These are phyloP conservation scores for Epistrophella euchroma DNA, from an alignment of 2,888 invertebrate species.

Conservation along the genomic window DNA sequence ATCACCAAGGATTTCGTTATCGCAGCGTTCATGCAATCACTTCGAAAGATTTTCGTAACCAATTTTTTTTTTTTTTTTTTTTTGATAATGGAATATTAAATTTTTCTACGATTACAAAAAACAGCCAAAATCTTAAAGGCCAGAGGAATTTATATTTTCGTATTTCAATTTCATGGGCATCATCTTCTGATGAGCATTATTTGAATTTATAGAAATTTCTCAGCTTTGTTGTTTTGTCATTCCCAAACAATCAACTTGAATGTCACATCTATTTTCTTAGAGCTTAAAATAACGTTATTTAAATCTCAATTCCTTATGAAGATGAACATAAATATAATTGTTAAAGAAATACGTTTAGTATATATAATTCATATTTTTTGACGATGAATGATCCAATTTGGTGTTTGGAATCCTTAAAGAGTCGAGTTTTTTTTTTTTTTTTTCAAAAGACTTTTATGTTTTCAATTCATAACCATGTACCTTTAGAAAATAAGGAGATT, in stretches of 20 bases:
- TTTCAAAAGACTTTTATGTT: not conserved
- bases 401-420: not conserved
- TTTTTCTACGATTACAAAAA: not conserved
- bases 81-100: constrained; percentile 59
- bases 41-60: not conserved
- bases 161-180: not conserved
- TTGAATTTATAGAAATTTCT: constrained; percentile 44
- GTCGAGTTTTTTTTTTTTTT: not conserved
- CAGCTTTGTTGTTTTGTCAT: not conserved
- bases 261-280: constrained; percentile 26
- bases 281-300: constrained; percentile 51
- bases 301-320: constrained; percentile 16
- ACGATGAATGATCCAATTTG: constrained; percentile 4
- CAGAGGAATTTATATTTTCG: not conserved
- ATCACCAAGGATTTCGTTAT: not conserved
- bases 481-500: constrained; percentile 17
- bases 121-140: not conserved
- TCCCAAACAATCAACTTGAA: constrained; percentile 36
- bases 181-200: constrained; percentile 16
- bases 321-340: not conserved
- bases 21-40: not conserved
- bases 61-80: not conserved
- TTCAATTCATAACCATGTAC: not conserved
- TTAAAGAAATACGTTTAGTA: not conserved
- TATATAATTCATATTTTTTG: not conserved